A percentile compares a stretch with the other conserved stretches of the same genome.
Evolutionary conservation across 2,888 invertebrate species (phyloP).

Genomic region (Luperina nickerlii): DNA sequence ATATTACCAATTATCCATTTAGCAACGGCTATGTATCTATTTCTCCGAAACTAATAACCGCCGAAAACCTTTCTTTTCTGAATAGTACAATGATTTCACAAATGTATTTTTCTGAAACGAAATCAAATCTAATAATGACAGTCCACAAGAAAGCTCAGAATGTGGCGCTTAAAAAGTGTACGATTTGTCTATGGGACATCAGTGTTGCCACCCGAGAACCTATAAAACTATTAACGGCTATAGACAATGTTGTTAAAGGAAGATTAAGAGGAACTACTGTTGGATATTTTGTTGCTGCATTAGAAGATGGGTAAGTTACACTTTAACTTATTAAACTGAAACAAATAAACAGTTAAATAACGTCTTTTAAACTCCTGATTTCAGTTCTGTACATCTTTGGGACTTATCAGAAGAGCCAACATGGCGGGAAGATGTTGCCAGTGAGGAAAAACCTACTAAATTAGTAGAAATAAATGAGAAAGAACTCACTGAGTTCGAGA

Average conservation of each 20-base stretch:
- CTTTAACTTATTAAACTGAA: not conserved
- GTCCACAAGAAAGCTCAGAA: conserved; percentile 74
- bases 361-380: conserved; percentile 41
- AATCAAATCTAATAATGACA: conserved; percentile 80
- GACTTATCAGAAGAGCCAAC: conserved; percentile 82
- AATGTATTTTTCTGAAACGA: conserved; percentile 79
- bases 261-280: conserved; percentile 78
- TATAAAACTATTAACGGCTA: conserved; percentile 79
- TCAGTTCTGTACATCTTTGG: conserved; percentile 86
- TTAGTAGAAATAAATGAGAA: conserved; percentile 71
- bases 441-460: conserved; percentile 68
- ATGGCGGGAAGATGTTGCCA: conserved; percentile 74
- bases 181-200: conserved; percentile 84
- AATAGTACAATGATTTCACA: conserved; percentile 75
- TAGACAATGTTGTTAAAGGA: conserved; percentile 80
- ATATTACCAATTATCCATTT: conserved; percentile 78
- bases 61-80: conserved; percentile 71
- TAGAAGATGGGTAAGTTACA: conserved; percentile 82
- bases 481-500: conserved; percentile 73
- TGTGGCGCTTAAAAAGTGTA: conserved; percentile 69
- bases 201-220: conserved; percentile 80
- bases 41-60: conserved; percentile 69
- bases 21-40: conserved; percentile 81
- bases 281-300: conserved; percentile 83
- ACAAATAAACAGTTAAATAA: not conserved